Percentiles rank a stretch among this genome's conserved stretches.
Evolutionary conservation across 2,113 vertebrate species (phyloP).

Genomic region (Elephas maximus): DNA sequence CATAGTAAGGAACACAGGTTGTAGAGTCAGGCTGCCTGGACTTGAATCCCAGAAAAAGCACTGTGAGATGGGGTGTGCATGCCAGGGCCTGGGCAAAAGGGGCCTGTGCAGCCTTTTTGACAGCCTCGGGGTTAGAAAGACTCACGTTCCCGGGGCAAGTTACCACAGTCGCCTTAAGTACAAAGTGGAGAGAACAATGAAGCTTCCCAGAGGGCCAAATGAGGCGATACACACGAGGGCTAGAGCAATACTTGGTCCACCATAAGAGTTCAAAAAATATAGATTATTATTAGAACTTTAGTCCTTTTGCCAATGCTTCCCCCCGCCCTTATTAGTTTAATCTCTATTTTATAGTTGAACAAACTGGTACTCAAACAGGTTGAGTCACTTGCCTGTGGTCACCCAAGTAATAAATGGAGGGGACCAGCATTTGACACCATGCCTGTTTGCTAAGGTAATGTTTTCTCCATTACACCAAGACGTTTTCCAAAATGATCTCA

Average conservation of each 20-base stretch:
- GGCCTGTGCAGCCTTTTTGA: neutral
- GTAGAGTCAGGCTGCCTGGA: neutral
- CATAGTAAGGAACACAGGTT: neutral
- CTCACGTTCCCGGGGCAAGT: neutral
- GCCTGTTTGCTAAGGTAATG: neutral
- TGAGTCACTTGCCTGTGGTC: neutral
- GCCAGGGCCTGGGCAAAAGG: no score
- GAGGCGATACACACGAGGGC: neutral
- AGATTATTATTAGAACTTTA: neutral
- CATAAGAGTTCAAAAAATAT: neutral
- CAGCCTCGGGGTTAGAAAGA: neutral
- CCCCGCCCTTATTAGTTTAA: neutral
- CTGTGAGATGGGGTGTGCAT: no score
- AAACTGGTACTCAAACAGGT: neutral
- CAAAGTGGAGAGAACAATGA: neutral
- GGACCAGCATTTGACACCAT: neutral
- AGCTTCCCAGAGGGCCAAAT: neutral
- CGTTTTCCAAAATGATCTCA: neutral
- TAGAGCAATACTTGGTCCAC: neutral
- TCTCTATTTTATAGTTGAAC: neutral
- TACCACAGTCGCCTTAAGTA: neutral
- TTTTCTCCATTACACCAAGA: neutral
- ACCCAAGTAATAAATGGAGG: neutral
- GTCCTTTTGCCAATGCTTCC: no score
- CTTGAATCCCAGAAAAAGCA: neutral